Evolutionary conservation across 2,113 vertebrate species (phyloP).

Genomic region (Microcebus tavaratra): DNA sequence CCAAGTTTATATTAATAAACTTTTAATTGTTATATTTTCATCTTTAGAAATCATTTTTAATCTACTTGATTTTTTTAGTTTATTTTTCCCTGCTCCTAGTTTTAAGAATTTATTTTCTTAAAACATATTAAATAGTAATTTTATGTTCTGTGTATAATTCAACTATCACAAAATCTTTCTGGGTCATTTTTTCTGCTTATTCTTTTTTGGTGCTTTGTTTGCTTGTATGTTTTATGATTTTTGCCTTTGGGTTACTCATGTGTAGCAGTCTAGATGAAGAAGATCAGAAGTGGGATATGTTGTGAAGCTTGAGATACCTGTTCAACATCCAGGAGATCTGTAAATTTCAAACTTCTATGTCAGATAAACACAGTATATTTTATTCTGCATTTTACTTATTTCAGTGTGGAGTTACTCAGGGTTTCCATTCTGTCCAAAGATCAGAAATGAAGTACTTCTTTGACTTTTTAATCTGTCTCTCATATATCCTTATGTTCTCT

Average conservation of each 20-base stretch:
- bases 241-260: background rate
- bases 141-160: background rate
- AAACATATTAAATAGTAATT: background rate
- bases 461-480: conserved; percentile 9
- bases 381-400: conserved; percentile 32
- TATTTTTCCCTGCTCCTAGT: background rate
- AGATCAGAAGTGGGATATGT: background rate
- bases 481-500: background rate
- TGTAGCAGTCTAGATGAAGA: background rate
- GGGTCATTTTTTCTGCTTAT: background rate
- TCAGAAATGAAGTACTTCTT: background rate
- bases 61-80: background rate
- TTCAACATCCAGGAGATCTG: background rate
- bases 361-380: background rate
- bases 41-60: background rate
- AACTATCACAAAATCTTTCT: background rate
- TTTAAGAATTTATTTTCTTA: background rate
- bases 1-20: background rate
- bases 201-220: background rate
- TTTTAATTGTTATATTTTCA: background rate
- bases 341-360: background rate
- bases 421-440: background rate
- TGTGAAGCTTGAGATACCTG: background rate
- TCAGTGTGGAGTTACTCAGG: background rate
- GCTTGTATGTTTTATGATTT: background rate